A percentile compares a stretch with the other conserved stretches of the same genome.
These are phyloP conservation scores for Andrena chrysosceles DNA, from an alignment of 2,888 invertebrate species.

Conservation along the genomic window DNA sequence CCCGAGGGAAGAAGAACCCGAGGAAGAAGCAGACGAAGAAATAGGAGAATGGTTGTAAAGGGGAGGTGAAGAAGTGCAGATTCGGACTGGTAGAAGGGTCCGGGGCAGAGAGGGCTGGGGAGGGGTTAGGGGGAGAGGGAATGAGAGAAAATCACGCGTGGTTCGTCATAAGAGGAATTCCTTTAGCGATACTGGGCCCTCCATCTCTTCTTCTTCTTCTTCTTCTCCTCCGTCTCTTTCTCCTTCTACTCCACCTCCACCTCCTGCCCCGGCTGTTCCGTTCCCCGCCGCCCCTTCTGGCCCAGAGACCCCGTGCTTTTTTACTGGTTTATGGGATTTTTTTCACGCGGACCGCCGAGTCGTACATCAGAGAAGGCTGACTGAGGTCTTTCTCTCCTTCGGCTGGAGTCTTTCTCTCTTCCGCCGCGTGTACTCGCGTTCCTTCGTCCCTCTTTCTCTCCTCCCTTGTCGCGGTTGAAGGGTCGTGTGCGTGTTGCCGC, in stretches of 20 bases:
- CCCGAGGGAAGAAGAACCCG: conserved; percentile 42
- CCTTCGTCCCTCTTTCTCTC: conserved; percentile 23
- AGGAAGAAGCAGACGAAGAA: conserved; percentile 38
- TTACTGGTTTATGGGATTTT: conserved; percentile 85
- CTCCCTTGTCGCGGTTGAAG: conserved; percentile 48
- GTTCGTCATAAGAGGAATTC: conserved; percentile 84
- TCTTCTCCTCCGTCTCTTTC: conserved; percentile 38
- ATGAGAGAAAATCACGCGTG: conserved; percentile 82
- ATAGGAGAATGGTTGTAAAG: conserved; percentile 45
- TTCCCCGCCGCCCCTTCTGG: conserved; percentile 64
- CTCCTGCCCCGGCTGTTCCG: conserved; percentile 55
- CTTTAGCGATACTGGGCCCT: conserved; percentile 80
- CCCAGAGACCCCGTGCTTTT: conserved; percentile 81
- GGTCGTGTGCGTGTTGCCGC: conserved; percentile 55
- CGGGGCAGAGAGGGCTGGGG: conserved; percentile 24
- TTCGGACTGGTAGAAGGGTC: conserved; percentile 60
- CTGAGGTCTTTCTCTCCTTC: conserved; percentile 69
- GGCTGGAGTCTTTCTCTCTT: conserved; percentile 47
- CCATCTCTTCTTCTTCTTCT: conserved; percentile 48
- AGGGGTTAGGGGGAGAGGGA: conserved; percentile 49
- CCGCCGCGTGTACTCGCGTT: conserved; percentile 29
- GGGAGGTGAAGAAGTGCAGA: conserved; percentile 68
- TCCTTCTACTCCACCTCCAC: conserved; percentile 35
- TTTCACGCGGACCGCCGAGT: conserved; percentile 83
- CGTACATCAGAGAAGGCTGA: conserved; percentile 83